Percentiles rank a stretch among this genome's conserved stretches.
Evolutionary conservation across 23 tunicate genomes (phyloP).

Genomic region (Trididemnum miniatum): DNA sequence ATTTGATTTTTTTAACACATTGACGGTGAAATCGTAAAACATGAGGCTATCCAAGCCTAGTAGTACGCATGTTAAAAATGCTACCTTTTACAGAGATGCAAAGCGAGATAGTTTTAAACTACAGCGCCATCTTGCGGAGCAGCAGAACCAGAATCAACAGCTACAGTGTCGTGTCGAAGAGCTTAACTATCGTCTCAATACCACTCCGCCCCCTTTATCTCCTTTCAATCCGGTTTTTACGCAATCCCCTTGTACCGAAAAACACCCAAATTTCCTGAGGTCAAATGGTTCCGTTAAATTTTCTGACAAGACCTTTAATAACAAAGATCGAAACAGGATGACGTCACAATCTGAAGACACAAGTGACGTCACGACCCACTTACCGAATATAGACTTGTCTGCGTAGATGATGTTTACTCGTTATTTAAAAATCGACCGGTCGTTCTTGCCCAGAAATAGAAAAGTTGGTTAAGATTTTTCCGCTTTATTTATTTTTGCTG

Average conservation of each 20-base stretch:
- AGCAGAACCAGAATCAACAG: slow-evolving; percentile 27
- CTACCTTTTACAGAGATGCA: background rate
- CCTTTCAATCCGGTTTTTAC: slow-evolving; percentile 87
- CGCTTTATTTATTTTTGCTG: too few relatives aligned
- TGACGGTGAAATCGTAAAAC: too few relatives aligned
- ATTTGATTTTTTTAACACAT: too few relatives aligned
- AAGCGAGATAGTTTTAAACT: slow-evolving; percentile 1
- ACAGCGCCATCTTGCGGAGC: slow-evolving; percentile 43
- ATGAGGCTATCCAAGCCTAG: too few relatives aligned
- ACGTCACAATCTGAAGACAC: background rate
- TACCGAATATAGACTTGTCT: too few relatives aligned
- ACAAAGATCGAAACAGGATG: background rate
- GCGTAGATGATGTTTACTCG: too few relatives aligned
- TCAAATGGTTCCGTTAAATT: background rate
- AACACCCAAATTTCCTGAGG: background rate
- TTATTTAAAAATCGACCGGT: too few relatives aligned
- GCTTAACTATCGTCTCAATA: slow-evolving; percentile 64
- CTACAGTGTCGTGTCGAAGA: slow-evolving; percentile 76
- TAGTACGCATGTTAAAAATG: too few relatives aligned
- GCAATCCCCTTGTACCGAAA: slow-evolving; percentile 48
- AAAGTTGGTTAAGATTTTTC: too few relatives aligned
- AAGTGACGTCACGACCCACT: too few relatives aligned
- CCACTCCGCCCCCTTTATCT: slow-evolving; percentile 60
- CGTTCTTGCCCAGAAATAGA: too few relatives aligned
- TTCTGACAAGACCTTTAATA: background rate